Evolutionary conservation across 1,140 invertebrate genomes (phyloP), one percentile per base, ranked within the genome.

Genomic region (Acarapis woodi): DNA sequence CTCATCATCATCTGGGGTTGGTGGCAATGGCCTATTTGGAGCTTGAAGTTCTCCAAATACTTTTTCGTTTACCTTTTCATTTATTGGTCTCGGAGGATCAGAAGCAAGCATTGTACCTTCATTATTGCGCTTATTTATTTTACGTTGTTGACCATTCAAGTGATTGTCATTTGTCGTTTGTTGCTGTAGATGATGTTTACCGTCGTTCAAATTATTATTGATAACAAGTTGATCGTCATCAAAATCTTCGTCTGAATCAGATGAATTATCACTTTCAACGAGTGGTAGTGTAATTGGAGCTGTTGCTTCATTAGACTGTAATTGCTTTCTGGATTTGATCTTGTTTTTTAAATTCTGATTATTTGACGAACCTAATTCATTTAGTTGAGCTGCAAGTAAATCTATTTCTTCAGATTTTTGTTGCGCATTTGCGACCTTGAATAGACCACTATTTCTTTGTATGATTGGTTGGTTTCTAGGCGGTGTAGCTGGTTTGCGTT

Each of bases 41-140:
- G 46, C 44, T 41, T 46, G 46, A 37, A 35, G 44, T 24, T 29
- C 18, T 28, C 14, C 4, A 4, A 28, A 14, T 14, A 2, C 14
- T 28, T 4, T 2, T 28, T 10, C 10, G 4, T n/a, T 3, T 10
- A 32, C 12, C 10, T 18, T 32, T 28, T 9, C 79, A 76, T 65
- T 87, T 79, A 93, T 66, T 46, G 87, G 83, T 54, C 88, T 79
- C 3, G 83, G 80, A 18, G 83, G 82, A 60, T 94, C 85, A 49
- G 80, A 88, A 25, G 85, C 85, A 4, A 90, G 62, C 21, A 93
- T 59, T 1, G 85, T 93, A 35, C 85, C 87, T 58, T 93, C 82
- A 49, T 82, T 82, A 41, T 74, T 62, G 29, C 16, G n/a, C 42
- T 30, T 37, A 37, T 18, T 40, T 42, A 15, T 23, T 28, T 16